Conservation (phyloP, 2,888 invertebrate species). For the Furcula furcula region DNA sequence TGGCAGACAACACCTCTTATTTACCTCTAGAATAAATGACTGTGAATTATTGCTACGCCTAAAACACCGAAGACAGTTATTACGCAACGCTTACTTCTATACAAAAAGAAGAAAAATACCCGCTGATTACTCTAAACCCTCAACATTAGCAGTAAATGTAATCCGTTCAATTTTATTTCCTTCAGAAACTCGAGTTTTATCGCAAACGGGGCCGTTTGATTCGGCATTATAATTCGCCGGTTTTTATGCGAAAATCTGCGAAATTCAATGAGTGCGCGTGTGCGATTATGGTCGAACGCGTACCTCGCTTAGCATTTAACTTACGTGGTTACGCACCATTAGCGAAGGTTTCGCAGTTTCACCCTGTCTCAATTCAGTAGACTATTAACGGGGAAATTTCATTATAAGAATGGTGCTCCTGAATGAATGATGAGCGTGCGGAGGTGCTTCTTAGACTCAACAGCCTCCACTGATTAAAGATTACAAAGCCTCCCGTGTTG, state of each 20-base stretch:
- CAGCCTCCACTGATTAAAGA: constrained; percentile 51
- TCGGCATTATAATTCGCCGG: constrained; percentile 29
- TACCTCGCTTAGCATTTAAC: constrained; percentile 45
- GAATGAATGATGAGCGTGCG: constrained; percentile 55
- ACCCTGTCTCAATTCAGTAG: constrained; percentile 60
- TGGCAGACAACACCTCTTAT: constrained; percentile 23
- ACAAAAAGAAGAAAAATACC: constrained; percentile 22
- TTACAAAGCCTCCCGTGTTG: constrained; percentile 41
- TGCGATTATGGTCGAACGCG: constrained; percentile 33
- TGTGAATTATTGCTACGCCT: constrained; percentile 31
- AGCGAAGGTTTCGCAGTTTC: constrained; percentile 64
- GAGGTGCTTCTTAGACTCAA: constrained; percentile 44
- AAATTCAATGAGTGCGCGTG: constrained; percentile 31
- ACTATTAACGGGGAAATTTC: constrained; percentile 67
- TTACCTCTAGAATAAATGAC: constrained; percentile 35
- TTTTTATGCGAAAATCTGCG: constrained; percentile 33
- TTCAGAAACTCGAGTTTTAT: constrained; percentile 28
- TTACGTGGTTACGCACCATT: constrained; percentile 66
- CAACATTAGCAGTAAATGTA: constrained; percentile 31
- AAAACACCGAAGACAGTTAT: constrained; percentile 29
- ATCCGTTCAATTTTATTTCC: constrained; percentile 39
- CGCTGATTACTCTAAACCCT: constrained; percentile 24
- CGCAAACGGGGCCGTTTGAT: constrained; percentile 8
- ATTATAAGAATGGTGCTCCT: constrained; percentile 64
- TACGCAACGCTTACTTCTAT: constrained; percentile 20